Evolutionary conservation across 1,140 invertebrate species (phyloP), one percentile per base, ranked within the genome.

Genomic region (Pogonomyrmex barbatus): DNA sequence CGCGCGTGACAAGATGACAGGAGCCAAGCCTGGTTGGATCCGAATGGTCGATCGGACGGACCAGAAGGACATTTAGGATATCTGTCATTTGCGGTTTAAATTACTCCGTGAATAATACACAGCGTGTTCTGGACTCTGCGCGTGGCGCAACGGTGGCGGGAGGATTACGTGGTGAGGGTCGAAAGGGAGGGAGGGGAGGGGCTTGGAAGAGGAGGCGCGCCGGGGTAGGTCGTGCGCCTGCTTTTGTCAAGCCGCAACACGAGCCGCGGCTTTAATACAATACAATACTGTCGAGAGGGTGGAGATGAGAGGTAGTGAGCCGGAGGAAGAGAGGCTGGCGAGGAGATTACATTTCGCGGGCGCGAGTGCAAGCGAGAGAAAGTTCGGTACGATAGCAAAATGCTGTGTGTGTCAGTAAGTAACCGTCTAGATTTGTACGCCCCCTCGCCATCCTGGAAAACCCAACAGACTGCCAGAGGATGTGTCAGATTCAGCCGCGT

Each of bases 351-450:
- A 36, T 12, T 77, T 24, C 54, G 30, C 52, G 36, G 67, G 10
- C 73, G 58, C 52, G 52, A 54, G 86, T 68, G 56, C 73, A 70
- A 86, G 84, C 39, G 88, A 77, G 89, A 81, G 76, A 84, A 86
- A 90, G 86, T 89, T 90, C 76, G 56, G 63, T 63, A 58, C 83
- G 82, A 87, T 85, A 85, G 90, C 90, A 87, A 91, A 89, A 91
- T 85, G 77, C 89, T 89, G 89, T 88, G 90, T 87, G 88, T 92
- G 90, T 91, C 91, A 86, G 92, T 91, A 92, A 92, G 91, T 93
- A 93, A 92, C 91, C 90, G 87, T 91, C 90, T 92, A 91, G 92
- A 93, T 92, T 93, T 92, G 88, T 90, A 86, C 86, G 60, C 84
- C 88, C 84, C 86, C 67, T 88, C 78, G 73, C 71, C 84, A 68